Evolutionary conservation across 2,113 vertebrate species (phyloP).

Genomic region (Bolborhynchus lineola): DNA sequence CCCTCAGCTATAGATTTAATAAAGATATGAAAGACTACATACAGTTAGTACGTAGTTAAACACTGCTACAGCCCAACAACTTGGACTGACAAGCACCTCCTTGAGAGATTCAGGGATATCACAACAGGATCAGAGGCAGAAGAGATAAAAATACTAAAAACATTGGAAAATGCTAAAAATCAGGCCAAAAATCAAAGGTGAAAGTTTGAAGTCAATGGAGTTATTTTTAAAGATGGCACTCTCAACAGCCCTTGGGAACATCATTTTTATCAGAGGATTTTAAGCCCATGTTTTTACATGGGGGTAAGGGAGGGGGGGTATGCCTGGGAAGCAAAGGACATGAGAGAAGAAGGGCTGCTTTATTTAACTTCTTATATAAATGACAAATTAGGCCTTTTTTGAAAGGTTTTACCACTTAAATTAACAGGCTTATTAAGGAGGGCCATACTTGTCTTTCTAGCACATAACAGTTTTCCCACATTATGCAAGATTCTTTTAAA

Average conservation of each 20-base stretch:
- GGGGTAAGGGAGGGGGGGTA: fast-evolving
- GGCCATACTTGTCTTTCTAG: background rate
- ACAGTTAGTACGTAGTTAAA: background rate
- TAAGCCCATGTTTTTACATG: background rate
- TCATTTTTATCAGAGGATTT: background rate
- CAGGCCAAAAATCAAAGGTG: background rate
- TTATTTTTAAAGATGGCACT: background rate
- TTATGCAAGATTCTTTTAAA: background rate
- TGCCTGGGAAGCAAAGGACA: background rate
- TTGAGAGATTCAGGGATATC: background rate
- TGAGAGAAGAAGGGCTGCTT: background rate
- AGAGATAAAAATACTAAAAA: background rate
- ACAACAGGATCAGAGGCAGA: background rate
- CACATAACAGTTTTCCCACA: background rate
- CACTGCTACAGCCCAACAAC: background rate
- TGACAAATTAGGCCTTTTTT: background rate
- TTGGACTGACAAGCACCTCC: background rate
- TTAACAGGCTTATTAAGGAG: background rate
- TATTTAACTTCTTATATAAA: background rate
- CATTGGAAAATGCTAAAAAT: background rate
- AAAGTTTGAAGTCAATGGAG: background rate
- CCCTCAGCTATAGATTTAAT: background rate
- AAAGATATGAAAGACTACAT: background rate
- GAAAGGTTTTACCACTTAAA: background rate
- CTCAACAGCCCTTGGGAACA: background rate